Conservation (phyloP, 2,888 invertebrate genomes). For the Tetropium fuscum region DNA sequence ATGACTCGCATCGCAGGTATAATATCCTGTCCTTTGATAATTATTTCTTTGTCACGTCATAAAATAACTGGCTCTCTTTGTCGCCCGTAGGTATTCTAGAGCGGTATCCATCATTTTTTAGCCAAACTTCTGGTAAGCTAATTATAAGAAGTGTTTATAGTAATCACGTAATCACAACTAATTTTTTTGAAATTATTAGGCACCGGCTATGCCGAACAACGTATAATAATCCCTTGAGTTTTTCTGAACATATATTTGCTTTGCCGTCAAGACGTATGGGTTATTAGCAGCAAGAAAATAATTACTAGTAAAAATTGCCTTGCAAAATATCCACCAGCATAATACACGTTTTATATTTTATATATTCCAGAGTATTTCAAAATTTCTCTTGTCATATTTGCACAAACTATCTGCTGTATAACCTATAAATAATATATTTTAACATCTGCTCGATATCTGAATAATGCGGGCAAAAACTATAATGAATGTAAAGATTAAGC, state of each 20-base stretch:
- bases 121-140: constrained; percentile 5
- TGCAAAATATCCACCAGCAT: too few species aligned
- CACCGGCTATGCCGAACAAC: too few species aligned
- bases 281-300: not conserved
- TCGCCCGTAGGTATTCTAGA: not conserved
- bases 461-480: constrained; percentile 8
- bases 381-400: too few species aligned
- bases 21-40: constrained; percentile 59
- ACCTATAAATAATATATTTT: too few species aligned
- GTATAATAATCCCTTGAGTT: too few species aligned
- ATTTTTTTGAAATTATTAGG: not conserved
- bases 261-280: too few species aligned
- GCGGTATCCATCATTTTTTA: not conserved
- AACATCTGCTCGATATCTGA: constrained; percentile 1
- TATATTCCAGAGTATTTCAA: too few species aligned
- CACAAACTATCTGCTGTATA: too few species aligned
- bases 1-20: constrained; percentile 55
- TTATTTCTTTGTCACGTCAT: constrained; percentile 62
- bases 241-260: too few species aligned
- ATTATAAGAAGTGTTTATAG: constrained; percentile 7
- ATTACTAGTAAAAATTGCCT: too few species aligned
- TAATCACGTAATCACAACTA: constrained; percentile 1
- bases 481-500: not conserved
- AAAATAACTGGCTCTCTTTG: constrained; percentile 44
- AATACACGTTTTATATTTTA: not conserved